Evolutionary conservation across 2,797 vertebrate species (phyloP).

Genomic region (Phyllotis vaccarum): DNA sequence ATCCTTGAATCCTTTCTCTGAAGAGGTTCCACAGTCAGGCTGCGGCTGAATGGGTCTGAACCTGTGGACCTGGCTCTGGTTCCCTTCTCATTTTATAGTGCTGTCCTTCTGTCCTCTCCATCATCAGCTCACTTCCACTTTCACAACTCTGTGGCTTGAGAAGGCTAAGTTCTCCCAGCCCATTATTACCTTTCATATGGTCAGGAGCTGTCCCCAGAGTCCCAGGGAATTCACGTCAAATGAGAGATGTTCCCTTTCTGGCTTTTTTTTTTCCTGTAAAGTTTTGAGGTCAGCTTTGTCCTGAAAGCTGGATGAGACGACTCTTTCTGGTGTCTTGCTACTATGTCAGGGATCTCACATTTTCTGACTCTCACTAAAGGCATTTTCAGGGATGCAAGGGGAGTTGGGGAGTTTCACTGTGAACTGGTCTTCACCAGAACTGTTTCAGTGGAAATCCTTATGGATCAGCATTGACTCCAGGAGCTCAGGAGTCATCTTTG

Average conservation of each 20-base stretch:
- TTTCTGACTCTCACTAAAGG: not conserved
- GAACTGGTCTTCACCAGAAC: not conserved
- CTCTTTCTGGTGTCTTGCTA: fast-evolving
- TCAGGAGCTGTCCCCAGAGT: not conserved
- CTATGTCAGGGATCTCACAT: not conserved
- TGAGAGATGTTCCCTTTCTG: not conserved
- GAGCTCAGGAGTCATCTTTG: not conserved
- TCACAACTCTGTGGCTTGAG: not conserved
- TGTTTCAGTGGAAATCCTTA: not conserved
- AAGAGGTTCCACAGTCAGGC: fast-evolving
- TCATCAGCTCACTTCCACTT: not conserved
- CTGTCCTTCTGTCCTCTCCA: fast-evolving
- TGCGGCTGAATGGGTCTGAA: not conserved
- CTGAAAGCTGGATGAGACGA: not conserved
- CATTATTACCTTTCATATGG: not conserved
- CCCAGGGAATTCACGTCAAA: too few species aligned
- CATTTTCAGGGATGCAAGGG: not conserved
- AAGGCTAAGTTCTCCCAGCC: not conserved
- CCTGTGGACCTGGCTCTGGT: not conserved
- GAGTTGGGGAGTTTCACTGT: not conserved
- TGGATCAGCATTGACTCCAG: not conserved
- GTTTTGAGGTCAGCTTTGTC: not conserved
- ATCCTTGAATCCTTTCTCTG: too few species aligned
- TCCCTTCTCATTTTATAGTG: not conserved
- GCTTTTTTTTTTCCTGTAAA: not conserved